Evolutionary conservation across 2,113 vertebrate species (phyloP), one percentile per base, ranked within the genome.

Genomic region (Arothron firmamentum): DNA sequence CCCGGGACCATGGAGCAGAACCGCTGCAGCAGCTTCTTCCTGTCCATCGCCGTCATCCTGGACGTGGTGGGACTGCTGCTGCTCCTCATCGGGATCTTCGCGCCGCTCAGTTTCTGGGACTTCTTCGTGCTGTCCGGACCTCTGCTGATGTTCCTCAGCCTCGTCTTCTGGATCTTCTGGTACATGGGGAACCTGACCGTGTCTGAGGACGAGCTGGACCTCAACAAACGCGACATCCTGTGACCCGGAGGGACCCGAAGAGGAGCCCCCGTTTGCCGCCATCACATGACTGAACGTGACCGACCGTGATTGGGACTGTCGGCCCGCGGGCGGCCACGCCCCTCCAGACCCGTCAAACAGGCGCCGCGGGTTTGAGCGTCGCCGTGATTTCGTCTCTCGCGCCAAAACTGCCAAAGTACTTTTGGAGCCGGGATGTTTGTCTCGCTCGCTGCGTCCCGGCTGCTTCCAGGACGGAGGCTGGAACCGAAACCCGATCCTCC

Each of bases 131-230:
- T 94, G 20, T 68, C 69, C 0, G 96, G 96, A 0, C 78, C 95
- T 0, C 38, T 97, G 76, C 64, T 94, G 38, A 83, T 98, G 0
- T 93, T 92, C 58, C 34, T 93, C 63, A 98, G 96, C 72, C 80
- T 97, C 2, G 0, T 95, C 7, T 88, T 92, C 70, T 98, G 96
- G 96, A 66, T 91, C 2, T 84, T 89, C 57, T 98, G 96, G 96
- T 97, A 97, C 80, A 28, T 88, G 20, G 75, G 93, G 65, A 93
- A 90, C 70, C 79, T 98, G 0, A 86, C 83, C 0, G 68, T 92
- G 11, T 69, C 93, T 0, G 82, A 85, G 3, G 73, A 89, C n/a
- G 88, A 94, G 50, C 83, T 92, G 7, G 70, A 72, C 71, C 50
- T 84, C 25, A 25, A 16, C 16, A 85, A 73, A 20, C 4, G 1